These are phyloP conservation scores for Epistrophe grossulariae DNA, from an alignment of 2,888 invertebrate species.

Conservation along the genomic window DNA sequence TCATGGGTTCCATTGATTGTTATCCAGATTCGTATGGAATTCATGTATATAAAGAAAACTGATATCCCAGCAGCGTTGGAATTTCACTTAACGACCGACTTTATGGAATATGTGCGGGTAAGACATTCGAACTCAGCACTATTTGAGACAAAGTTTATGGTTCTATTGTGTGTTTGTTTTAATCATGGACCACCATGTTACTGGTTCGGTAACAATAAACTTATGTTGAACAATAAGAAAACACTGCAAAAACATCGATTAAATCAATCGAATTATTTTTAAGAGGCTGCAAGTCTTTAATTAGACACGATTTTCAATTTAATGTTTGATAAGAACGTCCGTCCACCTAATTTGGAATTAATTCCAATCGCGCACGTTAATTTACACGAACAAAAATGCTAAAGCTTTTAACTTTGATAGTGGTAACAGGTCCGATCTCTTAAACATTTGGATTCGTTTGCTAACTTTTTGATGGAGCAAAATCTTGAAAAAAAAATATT, in stretches of 20 bases:
- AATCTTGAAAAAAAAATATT: no score
- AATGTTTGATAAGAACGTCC: conserved; percentile 17
- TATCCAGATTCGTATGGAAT: conserved; percentile 61
- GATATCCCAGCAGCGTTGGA: conserved; percentile 14
- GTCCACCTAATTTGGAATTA: neutral
- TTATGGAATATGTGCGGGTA: neutral
- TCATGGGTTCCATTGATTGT: conserved; percentile 49
- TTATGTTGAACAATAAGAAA: neutral
- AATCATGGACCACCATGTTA: neutral
- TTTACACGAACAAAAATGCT: neutral
- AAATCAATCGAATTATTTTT: conserved; percentile 35
- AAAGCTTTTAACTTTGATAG: no score
- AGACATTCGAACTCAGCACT: neutral
- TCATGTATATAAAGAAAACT: conserved; percentile 37
- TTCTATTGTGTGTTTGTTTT: conserved; percentile 60
- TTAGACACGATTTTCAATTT: conserved; percentile 71
- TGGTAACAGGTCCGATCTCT: no score
- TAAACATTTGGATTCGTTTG: no score
- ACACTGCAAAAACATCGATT: conserved; percentile 27
- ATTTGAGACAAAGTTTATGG: conserved; percentile 52
- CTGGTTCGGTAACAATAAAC: conserved; percentile 31
- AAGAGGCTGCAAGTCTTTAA: conserved; percentile 41
- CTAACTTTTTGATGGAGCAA: no score
- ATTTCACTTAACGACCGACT: conserved; percentile 27
- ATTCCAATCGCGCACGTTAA: neutral